Base-by-base conservation (phyloP, 1,140 invertebrate species). In the Orussus abietinus region DNA sequence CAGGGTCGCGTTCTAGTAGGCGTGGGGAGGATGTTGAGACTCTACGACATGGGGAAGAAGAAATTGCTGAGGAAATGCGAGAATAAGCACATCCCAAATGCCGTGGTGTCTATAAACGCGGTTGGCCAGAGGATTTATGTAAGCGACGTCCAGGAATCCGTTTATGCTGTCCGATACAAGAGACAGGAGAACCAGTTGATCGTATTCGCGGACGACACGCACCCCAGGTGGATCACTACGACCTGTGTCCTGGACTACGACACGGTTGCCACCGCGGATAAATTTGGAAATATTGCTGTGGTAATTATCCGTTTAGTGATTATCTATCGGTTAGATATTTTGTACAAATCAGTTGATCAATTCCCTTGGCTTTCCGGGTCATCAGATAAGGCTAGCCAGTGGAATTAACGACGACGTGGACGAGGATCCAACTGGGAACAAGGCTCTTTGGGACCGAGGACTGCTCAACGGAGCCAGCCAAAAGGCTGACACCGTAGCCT, bases 361-460 rank as follows among this genome's bases (percentile, higher is more conserved):
- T 22, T 40, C 36, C 29, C 21, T 20, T 35, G 21, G 33, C 14
- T 39, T 33, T 19, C 22, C n/a, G n/a, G n/a, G n/a, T 40, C 17
- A 17, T 42, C 44, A 85, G 84, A 75, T 87, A 49, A 79, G 96
- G 12, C 66, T 99, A 19, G 90, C 95, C 1, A 80, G 83, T 34
- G 91, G 91, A 45, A 86, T 96, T 0, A 91, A 85, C 15, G 96
- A 99, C 73, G 95, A 99, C 61, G 92, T 99, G 0, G 96, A 99
- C 62, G 96, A 99, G 75, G 96, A 99, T 77, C 96, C 96, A 0
- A 98, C 96, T 0, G 96, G 96, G 11, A 96, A 95, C 52, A 97
- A 98, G 73, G 91, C 95, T 2, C 71, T 99, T 0, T 99, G 96
- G 96, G 96, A 99, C 72, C 80, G 96, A 66, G 96, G 96, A 44